Evolutionary conservation across 1,140 invertebrate genomes (phyloP).

Genomic region (Plectrocnemia conspersa): DNA sequence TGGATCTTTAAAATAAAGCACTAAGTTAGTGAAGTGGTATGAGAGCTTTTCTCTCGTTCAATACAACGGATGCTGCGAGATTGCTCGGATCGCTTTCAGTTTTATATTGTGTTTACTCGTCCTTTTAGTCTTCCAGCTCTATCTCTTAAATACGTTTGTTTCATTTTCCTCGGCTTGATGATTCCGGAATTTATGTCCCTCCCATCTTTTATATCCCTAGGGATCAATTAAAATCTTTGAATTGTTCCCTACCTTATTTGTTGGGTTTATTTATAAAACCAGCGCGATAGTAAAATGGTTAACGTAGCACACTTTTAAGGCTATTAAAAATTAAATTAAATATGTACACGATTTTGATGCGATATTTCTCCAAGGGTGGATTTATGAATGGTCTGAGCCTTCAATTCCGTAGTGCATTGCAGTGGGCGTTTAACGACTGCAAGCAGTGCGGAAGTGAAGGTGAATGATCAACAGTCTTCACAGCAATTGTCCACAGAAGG

Average conservation of each 20-base stretch:
- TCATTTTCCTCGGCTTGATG: conserved; percentile 4
- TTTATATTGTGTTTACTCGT: conserved; percentile 5
- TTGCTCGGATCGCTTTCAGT: conserved; percentile 9
- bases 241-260: too few relatives aligned
- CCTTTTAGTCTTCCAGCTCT: background rate
- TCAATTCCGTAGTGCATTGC: conserved; percentile 95
- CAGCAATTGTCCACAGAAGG: background rate
- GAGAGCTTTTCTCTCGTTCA: background rate
- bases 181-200: conserved; percentile 8
- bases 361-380: too few relatives aligned
- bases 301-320: too few relatives aligned
- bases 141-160: background rate
- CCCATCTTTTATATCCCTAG: too few relatives aligned
- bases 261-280: too few relatives aligned
- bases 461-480: conserved; percentile 46
- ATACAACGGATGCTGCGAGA: conserved; percentile 2
- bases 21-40: too few relatives aligned
- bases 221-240: too few relatives aligned
- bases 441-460: conserved; percentile 87
- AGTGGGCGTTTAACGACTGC: conserved; percentile 72
- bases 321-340: too few relatives aligned
- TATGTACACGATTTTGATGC: too few relatives aligned
- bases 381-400: conserved; percentile 50
- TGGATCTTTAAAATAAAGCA: too few relatives aligned
- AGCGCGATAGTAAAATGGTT: too few relatives aligned